Conservation (phyloP, 2,797 vertebrate genomes). For the Parambassis ranga region DNA sequence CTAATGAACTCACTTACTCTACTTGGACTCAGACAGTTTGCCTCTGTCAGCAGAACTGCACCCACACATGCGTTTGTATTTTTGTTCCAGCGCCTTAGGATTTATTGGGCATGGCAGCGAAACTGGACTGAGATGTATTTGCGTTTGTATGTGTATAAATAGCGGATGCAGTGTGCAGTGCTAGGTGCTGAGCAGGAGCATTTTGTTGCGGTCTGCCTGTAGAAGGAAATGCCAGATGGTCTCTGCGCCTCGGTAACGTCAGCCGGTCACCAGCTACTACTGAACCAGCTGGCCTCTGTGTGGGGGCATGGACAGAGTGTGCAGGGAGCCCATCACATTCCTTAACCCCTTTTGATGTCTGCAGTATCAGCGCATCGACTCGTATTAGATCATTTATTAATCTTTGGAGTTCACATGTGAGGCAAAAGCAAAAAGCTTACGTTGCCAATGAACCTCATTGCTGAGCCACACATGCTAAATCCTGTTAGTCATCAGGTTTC, state of each 20-base stretch:
- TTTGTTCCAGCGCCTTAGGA: constrained; percentile 14
- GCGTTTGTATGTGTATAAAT: constrained; percentile 63
- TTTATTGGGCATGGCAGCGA: constrained; percentile 9
- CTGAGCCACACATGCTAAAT: too few relatives aligned
- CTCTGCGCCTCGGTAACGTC: constrained; percentile 18
- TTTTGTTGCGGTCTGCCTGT: constrained; percentile 50
- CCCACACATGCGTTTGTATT: constrained; percentile 24
- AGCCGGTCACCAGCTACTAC: constrained; percentile 33
- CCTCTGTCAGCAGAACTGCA: not conserved
- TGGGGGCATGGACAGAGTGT: not conserved
- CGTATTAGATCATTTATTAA: too few relatives aligned
- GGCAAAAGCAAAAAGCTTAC: too few relatives aligned
- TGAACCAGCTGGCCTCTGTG: constrained; percentile 34
- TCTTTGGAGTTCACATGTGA: too few relatives aligned
- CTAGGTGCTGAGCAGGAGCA: constrained; percentile 67
- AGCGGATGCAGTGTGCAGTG: constrained; percentile 51
- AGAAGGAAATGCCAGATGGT: constrained; percentile 63
- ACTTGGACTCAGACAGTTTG: not conserved
- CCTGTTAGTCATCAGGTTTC: too few relatives aligned
- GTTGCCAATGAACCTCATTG: too few relatives aligned
- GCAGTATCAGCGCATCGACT: too few relatives aligned
- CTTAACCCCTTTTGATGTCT: not conserved
- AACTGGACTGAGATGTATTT: constrained; percentile 61
- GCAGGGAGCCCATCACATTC: too few relatives aligned
- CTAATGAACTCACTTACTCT: not conserved